Evolutionary conservation across 2,888 invertebrate species (phyloP).

Genomic region (Baronia brevicornis): DNA sequence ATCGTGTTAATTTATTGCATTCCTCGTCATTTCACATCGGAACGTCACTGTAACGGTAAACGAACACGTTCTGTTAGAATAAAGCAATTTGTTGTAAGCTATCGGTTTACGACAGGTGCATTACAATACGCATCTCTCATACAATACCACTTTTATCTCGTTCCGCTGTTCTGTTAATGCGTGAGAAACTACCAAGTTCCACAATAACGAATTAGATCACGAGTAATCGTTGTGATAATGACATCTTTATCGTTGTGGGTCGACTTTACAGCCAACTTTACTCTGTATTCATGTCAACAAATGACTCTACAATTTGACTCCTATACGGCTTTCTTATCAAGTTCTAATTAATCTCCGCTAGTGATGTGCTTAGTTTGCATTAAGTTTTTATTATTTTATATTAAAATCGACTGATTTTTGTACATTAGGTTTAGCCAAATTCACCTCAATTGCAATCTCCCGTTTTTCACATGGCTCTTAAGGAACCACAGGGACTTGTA

Average conservation of each 20-base stretch:
- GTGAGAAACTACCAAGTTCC: conserved; percentile 6
- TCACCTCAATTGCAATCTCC: too few species aligned
- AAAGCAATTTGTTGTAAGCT: too few species aligned
- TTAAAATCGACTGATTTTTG: too few species aligned
- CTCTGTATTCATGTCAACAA: conserved; percentile 21
- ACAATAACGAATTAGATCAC: conserved; percentile 41
- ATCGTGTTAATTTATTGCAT: too few species aligned
- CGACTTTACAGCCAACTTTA: conserved; percentile 19
- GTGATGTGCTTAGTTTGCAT: neutral
- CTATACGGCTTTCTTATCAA: neutral
- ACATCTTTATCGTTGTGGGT: conserved; percentile 17
- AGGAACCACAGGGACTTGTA: too few species aligned
- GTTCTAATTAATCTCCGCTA: conserved; percentile 1
- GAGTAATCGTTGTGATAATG: conserved; percentile 21
- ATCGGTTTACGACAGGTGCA: neutral
- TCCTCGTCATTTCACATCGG: too few species aligned
- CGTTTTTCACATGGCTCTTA: too few species aligned
- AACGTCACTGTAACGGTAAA: too few species aligned
- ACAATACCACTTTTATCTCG: conserved; percentile 2
- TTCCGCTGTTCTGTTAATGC: conserved; percentile 4
- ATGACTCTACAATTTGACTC: conserved; percentile 13
- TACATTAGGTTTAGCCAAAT: too few species aligned
- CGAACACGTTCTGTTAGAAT: too few species aligned
- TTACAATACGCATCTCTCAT: too few species aligned
- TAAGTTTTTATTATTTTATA: too few species aligned